Percentiles rank a stretch among this genome's conserved stretches.
Evolutionary conservation across 2,113 vertebrate species (phyloP).

Genomic region (Lontra canadensis): DNA sequence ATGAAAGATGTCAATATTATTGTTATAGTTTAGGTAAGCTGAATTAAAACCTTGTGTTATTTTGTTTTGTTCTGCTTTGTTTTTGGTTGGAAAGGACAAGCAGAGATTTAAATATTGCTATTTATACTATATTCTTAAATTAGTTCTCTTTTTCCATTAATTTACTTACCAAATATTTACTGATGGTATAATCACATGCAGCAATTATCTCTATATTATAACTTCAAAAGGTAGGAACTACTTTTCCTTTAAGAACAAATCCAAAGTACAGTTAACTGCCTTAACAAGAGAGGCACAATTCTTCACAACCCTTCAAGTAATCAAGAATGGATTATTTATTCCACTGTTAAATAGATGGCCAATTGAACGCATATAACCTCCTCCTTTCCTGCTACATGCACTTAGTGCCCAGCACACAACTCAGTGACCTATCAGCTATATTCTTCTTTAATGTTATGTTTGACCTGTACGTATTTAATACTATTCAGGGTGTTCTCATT

Average conservation of each 20-base stretch:
- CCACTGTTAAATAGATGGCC: not conserved
- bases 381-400: not conserved
- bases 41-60: not conserved
- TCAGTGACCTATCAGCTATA: not conserved
- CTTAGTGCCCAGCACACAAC: not conserved
- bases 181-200: not conserved
- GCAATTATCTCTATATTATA: not conserved
- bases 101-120: not conserved
- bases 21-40: not conserved
- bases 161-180: constrained; percentile 18
- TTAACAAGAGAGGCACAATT: not conserved
- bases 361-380: not conserved
- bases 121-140: not conserved
- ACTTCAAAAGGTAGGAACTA: not conserved
- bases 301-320: constrained; percentile 51
- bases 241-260: constrained; percentile 11
- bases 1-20: not conserved
- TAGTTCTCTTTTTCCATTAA: not conserved
- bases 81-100: not conserved
- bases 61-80: not conserved
- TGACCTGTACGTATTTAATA: not conserved
- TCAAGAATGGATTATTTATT: constrained; percentile 61
- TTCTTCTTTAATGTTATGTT: constrained; percentile 52
- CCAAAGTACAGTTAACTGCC: constrained; percentile 7
- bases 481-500: not conserved